Evolutionary conservation across 2,113 vertebrate species (phyloP).

Genomic region (Ornithorhynchus anatinus): DNA sequence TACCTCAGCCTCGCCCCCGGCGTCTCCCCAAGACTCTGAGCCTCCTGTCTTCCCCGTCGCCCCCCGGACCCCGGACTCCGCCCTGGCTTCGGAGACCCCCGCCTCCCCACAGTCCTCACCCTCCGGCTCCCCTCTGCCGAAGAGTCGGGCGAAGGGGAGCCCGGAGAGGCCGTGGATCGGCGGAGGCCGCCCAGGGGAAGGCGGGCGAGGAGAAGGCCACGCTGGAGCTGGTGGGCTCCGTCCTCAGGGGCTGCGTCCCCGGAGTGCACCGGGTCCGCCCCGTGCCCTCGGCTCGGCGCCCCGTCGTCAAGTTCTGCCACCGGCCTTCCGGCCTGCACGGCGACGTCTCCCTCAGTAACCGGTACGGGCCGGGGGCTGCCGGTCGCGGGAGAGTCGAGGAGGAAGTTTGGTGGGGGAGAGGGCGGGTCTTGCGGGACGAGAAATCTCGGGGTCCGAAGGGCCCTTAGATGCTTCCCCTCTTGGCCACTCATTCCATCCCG

Average conservation of each 20-base stretch:
- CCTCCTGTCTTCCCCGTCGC: constrained; percentile 14
- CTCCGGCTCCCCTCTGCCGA: constrained; percentile 38
- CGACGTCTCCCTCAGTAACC: constrained; percentile 89
- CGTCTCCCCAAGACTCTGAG: constrained; percentile 41
- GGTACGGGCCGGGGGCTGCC: constrained; percentile 52
- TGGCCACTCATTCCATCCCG: neutral
- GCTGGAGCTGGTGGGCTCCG: constrained; percentile 81
- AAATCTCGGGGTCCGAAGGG: neutral
- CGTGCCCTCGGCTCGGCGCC: constrained; percentile 82
- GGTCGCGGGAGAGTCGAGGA: neutral
- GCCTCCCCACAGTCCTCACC: constrained; percentile 55
- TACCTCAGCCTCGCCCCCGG: constrained; percentile 37
- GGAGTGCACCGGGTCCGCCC: constrained; percentile 84
- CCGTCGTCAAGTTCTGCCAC: constrained; percentile 89
- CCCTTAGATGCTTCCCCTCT: neutral
- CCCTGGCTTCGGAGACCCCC: constrained; percentile 47
- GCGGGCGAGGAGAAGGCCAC: constrained; percentile 41
- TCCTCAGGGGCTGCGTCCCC: constrained; percentile 87
- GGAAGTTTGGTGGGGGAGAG: neutral
- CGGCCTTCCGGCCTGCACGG: constrained; percentile 84
- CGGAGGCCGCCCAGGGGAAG: neutral
- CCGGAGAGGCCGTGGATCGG: no score
- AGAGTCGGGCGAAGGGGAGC: constrained; percentile 19
- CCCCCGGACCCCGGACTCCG: constrained; percentile 50
- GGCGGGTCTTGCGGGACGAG: neutral